Evolutionary conservation across 2,113 vertebrate species (phyloP), one percentile per base, ranked within the genome.

Genomic region (Campylorhamphus procurvoides): DNA sequence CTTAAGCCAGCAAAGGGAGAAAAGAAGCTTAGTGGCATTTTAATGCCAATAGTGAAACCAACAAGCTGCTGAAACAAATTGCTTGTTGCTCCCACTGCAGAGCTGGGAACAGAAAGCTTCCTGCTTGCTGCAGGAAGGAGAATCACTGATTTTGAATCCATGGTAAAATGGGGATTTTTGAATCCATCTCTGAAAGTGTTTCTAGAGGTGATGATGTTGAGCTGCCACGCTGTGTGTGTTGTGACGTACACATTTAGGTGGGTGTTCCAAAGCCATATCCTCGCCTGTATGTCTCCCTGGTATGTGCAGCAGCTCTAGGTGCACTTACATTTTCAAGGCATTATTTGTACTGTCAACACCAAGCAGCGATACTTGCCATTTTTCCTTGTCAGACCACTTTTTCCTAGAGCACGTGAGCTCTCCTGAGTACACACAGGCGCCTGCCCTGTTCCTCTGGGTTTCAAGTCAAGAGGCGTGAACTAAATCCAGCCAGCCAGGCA

Each of bases 211-310:
- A 24, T 87, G 52, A 35, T 28, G n/a, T 40, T 62, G 69, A 86
- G 63, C 29, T 59, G 27, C 47, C 50, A 14, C 3, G 1, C 47
- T 53, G 7, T 1, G 0, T 14, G 16, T 68, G 33, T 68, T 76
- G 6, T 6, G 33, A 39, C 1, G 0, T 18, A 12, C 0, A 0
- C 27, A 28, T 84, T 91, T 42, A 55, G 18, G 20, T 39, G 8
- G 3, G 0, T 59, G 56, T 55, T 78, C 20, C 40, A 47, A 39
- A 83, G 44, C 14, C 33, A 33, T 17, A 9, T 12, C 35, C 63
- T 76, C 7, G 1, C 25, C 35, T 33, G 4, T 75, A 16, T 60
- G 8, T 47, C n/a, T 29, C 23, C 3, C 27, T 63, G 66, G 18
- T 47, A 31, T 31, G 39, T n/a, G 72, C 69, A 55, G 44, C 35